phyloP scores from a whole-genome alignment of 2,113 vertebrate species.

The Rousettus leschenaultii region DNA sequence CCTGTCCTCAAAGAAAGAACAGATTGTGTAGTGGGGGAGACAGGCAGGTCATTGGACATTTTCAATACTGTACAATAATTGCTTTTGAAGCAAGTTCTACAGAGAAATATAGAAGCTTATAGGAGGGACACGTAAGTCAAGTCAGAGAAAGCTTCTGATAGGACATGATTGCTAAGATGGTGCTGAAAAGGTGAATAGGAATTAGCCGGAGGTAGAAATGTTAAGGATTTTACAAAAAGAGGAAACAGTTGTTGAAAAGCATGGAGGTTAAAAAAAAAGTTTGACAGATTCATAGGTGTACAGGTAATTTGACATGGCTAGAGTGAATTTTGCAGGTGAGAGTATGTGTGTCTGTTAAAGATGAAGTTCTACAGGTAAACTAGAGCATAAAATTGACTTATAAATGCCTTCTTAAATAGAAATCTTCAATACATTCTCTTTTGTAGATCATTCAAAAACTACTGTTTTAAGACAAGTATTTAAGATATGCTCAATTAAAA shows the following conservation, averaged over 20 bases:
- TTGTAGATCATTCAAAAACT: constrained; percentile 13
- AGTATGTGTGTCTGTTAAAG: background rate
- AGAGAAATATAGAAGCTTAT: background rate
- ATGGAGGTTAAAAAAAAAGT: background rate
- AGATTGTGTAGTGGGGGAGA: background rate
- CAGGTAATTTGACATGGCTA: background rate
- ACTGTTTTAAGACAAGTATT: constrained; percentile 37
- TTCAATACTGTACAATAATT: background rate
- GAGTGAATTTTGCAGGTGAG: background rate
- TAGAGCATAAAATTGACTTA: background rate
- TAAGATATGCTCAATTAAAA: constrained; percentile 53
- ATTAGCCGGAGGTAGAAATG: background rate
- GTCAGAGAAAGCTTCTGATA: background rate
- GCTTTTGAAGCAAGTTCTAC: background rate
- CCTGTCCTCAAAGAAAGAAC: background rate
- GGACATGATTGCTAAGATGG: background rate
- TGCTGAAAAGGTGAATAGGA: background rate
- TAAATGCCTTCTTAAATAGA: constrained; percentile 28
- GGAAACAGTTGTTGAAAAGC: background rate
- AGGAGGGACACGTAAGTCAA: background rate
- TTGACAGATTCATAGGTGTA: background rate
- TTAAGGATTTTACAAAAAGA: background rate
- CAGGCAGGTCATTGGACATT: background rate
- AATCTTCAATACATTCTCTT: constrained; percentile 12
- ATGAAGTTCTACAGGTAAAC: constrained; percentile 16